A percentile compares a stretch with the other conserved stretches of the same genome.
Conservation (phyloP, 2,113 vertebrate species). For the Otis tarda region DNA sequence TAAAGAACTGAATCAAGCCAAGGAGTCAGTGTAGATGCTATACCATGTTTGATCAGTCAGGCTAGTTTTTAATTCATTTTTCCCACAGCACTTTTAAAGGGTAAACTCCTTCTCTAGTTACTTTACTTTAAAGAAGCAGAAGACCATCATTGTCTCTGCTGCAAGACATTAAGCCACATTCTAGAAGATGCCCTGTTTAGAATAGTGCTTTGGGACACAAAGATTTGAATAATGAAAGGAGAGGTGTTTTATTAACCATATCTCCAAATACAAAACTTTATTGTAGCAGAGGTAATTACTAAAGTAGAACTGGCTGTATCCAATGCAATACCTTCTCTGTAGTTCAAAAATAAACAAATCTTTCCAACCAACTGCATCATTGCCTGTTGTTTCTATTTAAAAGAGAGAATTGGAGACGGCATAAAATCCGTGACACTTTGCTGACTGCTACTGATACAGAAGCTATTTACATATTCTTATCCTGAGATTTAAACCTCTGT, state of each 20-base stretch:
- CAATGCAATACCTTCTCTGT: background rate
- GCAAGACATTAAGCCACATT: background rate
- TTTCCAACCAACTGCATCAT: background rate
- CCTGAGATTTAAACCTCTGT: background rate
- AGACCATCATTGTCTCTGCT: background rate
- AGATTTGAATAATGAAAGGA: background rate
- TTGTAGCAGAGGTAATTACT: background rate
- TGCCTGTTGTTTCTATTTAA: background rate
- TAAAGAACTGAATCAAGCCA: background rate
- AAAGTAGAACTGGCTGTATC: background rate
- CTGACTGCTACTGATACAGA: background rate
- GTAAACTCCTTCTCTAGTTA: background rate
- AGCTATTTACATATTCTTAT: background rate
- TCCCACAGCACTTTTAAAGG: background rate
- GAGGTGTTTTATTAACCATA: background rate
- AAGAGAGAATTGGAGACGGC: background rate
- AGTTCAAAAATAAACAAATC: background rate
- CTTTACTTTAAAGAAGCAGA: background rate
- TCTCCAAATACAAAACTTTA: background rate
- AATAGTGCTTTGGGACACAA: background rate
- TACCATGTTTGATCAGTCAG: background rate
- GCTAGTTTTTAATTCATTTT: background rate
- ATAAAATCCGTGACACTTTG: background rate
- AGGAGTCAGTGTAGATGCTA: background rate
- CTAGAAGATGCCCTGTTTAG: background rate